phyloP scores from a whole-genome alignment of 2,113 vertebrate species.

The Xiphophorus couchianus region DNA sequence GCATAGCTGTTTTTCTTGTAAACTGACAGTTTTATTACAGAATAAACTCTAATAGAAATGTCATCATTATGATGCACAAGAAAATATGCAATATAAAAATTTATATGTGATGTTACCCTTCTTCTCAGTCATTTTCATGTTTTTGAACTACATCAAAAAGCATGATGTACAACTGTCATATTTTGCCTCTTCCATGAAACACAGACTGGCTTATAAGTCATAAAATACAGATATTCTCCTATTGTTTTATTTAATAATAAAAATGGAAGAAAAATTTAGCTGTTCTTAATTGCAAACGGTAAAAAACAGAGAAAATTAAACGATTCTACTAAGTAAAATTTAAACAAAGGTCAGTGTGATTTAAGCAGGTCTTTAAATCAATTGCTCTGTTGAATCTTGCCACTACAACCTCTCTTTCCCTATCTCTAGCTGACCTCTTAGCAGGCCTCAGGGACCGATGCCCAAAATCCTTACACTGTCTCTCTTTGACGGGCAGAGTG shows the following conservation, averaged over 20 bases:
- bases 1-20: too few relatives aligned
- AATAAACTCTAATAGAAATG: too few relatives aligned
- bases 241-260: not conserved
- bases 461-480: conserved; percentile 57
- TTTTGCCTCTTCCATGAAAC: conserved; percentile 7
- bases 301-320: not conserved
- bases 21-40: too few relatives aligned
- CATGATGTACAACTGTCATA: not conserved
- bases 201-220: too few relatives aligned
- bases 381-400: conserved; percentile 19
- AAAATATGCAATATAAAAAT: not conserved
- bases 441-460: conserved; percentile 49
- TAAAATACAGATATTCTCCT: not conserved
- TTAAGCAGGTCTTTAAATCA: conserved; percentile 15
- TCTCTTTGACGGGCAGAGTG: conserved; percentile 53
- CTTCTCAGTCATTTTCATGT: conserved; percentile 10
- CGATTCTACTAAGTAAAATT: not conserved
- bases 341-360: not conserved
- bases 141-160: conserved; percentile 5
- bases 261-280: not conserved
- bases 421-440: conserved; percentile 18
- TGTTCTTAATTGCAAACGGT: not conserved
- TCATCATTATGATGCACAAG: too few relatives aligned
- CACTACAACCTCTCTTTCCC: conserved; percentile 1
- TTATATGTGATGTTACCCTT: conserved; percentile 25